Percentiles rank a stretch among this genome's conserved stretches.
Conservation (phyloP, 1,140 invertebrate species). For the Rhagoletis zephyria region DNA sequence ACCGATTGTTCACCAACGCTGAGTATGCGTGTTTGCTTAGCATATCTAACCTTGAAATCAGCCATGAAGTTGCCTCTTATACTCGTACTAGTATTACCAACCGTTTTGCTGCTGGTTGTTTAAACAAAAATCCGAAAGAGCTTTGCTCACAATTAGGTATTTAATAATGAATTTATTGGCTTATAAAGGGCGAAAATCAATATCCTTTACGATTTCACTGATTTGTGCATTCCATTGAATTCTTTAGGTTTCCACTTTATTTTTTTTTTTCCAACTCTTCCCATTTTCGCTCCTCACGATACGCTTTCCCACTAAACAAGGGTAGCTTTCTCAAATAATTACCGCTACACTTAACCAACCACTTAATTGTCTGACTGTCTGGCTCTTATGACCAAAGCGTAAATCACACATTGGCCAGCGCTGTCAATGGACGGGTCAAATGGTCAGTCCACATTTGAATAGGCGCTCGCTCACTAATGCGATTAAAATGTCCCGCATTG, state of each 20-base stretch:
- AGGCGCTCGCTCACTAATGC: not conserved
- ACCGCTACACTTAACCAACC: not conserved
- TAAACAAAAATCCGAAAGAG: too few relatives aligned
- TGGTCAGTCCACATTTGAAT: not conserved
- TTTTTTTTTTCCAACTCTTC: not conserved
- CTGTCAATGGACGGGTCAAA: not conserved
- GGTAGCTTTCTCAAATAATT: not conserved
- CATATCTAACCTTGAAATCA: too few relatives aligned
- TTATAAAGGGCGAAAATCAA: too few relatives aligned
- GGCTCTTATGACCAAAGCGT: not conserved
- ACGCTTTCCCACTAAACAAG: not conserved
- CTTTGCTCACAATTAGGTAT: too few relatives aligned
- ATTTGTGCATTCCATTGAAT: conserved; percentile 1
- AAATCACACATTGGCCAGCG: not conserved
- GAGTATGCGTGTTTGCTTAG: too few relatives aligned
- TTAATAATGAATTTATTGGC: too few relatives aligned
- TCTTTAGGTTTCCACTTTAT: not conserved
- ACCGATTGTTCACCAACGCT: too few relatives aligned
- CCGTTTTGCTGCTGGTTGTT: too few relatives aligned
- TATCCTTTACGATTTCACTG: too few relatives aligned
- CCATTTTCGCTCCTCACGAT: not conserved
- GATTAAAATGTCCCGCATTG: not conserved
- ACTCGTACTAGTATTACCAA: too few relatives aligned
- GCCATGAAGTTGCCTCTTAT: too few relatives aligned
- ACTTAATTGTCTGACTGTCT: not conserved